Evolutionary conservation across 2,797 vertebrate genomes (phyloP).

Genomic region (Scomberomorus guttatus): DNA sequence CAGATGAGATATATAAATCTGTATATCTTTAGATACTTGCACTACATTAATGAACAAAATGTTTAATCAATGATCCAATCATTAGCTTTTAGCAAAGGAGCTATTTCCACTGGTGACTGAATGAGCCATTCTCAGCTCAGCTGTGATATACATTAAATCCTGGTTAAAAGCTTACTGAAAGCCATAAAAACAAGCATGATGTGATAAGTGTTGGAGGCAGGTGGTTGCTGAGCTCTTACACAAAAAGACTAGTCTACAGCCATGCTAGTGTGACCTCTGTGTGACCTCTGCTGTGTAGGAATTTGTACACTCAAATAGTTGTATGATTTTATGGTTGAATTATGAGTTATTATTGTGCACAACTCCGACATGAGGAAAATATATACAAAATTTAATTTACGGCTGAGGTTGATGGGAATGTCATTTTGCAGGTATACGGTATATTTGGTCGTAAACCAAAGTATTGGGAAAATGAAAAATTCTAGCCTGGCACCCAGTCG

Average conservation of each 20-base stretch:
- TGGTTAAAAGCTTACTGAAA: not conserved
- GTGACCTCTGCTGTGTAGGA: no score
- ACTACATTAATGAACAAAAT: not conserved
- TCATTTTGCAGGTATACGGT: no score
- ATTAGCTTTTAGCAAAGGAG: conserved; percentile 8
- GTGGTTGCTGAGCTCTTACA: not conserved
- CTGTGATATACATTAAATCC: not conserved
- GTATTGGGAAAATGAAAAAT: no score
- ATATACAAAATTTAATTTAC: no score
- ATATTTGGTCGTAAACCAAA: no score
- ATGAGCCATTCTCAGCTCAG: not conserved
- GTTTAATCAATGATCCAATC: not conserved
- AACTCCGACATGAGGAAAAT: no score
- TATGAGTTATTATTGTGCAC: no score
- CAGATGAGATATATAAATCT: conserved; percentile 9
- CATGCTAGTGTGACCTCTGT: not conserved
- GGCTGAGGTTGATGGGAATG: no score
- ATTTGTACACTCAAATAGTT: no score
- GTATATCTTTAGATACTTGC: not conserved
- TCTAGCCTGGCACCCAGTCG: no score
- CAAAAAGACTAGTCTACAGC: no score
- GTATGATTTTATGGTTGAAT: no score
- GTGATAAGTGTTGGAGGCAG: not conserved
- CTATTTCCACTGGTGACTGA: not conserved
- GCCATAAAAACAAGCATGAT: not conserved